Evolutionary conservation across 1,140 invertebrate species (phyloP).

Genomic region (Vanessa atalanta): DNA sequence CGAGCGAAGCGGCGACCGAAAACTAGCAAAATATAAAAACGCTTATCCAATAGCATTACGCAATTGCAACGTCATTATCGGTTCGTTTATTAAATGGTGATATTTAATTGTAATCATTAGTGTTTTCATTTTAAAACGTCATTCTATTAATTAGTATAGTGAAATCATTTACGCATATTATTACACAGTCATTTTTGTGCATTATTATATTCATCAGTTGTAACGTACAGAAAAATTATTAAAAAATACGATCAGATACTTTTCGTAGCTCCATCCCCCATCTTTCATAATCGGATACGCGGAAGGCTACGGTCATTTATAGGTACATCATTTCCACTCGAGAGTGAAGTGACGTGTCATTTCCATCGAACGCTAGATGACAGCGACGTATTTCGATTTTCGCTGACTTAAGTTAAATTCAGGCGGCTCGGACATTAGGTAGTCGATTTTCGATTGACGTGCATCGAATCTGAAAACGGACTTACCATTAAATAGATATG

Average conservation of each 20-base stretch:
- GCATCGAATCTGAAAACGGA: neutral
- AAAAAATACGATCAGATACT: neutral
- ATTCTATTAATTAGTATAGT: no score
- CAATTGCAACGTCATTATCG: no score
- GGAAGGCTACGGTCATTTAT: neutral
- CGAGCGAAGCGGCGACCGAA: no score
- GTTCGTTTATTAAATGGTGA: no score
- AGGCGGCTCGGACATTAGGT: neutral
- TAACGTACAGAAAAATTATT: no score
- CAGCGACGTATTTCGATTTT: conserved; percentile 24
- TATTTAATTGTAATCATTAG: no score
- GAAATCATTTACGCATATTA: no score
- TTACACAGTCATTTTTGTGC: no score
- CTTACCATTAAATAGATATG: neutral
- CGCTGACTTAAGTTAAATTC: conserved; percentile 19
- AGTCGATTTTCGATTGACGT: conserved; percentile 5
- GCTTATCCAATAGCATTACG: no score
- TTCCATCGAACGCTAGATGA: conserved; percentile 24
- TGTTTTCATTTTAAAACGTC: no score
- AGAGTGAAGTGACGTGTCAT: conserved; percentile 12
- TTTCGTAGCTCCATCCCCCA: neutral
- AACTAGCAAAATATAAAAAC: no score
- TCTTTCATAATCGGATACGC: neutral
- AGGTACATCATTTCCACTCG: conserved; percentile 15
- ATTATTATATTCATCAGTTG: no score